Evolutionary conservation across 2,888 invertebrate species (phyloP).

Genomic region (Drosophila multiciliata): DNA sequence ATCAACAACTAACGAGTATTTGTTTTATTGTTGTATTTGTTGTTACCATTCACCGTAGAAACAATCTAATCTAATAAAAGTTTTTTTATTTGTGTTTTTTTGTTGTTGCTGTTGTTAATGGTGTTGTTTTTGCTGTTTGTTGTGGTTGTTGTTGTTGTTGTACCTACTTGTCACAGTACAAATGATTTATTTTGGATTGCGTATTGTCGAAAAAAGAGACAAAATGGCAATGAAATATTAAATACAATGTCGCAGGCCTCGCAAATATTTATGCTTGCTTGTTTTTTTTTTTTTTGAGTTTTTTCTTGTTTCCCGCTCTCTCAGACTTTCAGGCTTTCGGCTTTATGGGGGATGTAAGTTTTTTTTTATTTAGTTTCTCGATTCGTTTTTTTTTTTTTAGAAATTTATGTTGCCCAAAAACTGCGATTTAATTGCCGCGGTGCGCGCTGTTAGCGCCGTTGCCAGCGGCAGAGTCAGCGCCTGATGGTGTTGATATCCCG

Average conservation of each 20-base stretch:
- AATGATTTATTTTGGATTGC: slow-evolving; percentile 67
- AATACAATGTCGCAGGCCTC: slow-evolving; percentile 52
- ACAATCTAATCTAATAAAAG: slow-evolving; percentile 58
- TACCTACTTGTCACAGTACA: slow-evolving; percentile 76
- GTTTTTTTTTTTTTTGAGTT: slow-evolving; percentile 16
- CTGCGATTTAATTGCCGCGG: slow-evolving; percentile 85
- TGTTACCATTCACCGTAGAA: slow-evolving; percentile 70
- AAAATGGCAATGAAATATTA: slow-evolving; percentile 62
- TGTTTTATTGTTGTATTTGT: slow-evolving; percentile 37
- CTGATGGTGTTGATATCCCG: slow-evolving; percentile 82
- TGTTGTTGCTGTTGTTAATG: slow-evolving; percentile 25
- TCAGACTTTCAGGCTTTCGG: slow-evolving; percentile 35
- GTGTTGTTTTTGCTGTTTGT: slow-evolving; percentile 30
- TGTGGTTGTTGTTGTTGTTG: slow-evolving; percentile 47
- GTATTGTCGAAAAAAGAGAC: slow-evolving; percentile 51
- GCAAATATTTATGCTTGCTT: slow-evolving; percentile 23
- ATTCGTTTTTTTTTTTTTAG: slow-evolving; percentile 66
- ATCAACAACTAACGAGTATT: slow-evolving; percentile 57
- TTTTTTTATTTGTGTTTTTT: slow-evolving; percentile 32
- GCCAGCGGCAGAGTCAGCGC: slow-evolving; percentile 83
- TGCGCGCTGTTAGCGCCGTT: slow-evolving; percentile 84
- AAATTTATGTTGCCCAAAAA: slow-evolving; percentile 85
- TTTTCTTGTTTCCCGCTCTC: slow-evolving; percentile 27
- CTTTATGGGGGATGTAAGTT: slow-evolving; percentile 16
- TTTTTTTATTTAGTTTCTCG: slow-evolving; percentile 19